phyloP scores from a whole-genome alignment of 2,888 invertebrate genomes.

The Andrena trimmerana region DNA sequence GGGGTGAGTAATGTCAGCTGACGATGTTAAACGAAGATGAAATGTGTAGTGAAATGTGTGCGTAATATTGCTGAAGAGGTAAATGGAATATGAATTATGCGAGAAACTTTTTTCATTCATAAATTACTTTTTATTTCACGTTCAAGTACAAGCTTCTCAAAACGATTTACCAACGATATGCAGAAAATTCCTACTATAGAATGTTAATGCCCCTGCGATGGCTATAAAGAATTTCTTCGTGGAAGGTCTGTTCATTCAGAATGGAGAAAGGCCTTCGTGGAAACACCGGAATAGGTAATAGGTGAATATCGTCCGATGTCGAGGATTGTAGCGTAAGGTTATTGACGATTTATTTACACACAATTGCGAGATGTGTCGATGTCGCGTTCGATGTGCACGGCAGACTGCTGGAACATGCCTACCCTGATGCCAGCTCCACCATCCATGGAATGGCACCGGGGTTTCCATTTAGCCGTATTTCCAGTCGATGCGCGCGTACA shows the following conservation, averaged over 20 bases:
- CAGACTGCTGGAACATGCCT: conserved; percentile 4
- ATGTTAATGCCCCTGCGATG: background rate
- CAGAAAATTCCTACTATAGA: too few relatives aligned
- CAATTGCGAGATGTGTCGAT: conserved; percentile 32
- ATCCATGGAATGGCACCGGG: conserved; percentile 42
- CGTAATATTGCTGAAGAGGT: too few relatives aligned
- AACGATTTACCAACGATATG: background rate
- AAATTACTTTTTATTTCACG: too few relatives aligned
- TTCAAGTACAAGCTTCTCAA: background rate
- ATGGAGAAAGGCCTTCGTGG: background rate
- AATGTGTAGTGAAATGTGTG: too few relatives aligned
- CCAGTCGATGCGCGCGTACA: conserved; percentile 41
- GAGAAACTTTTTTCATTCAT: too few relatives aligned
- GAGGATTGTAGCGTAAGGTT: conserved; percentile 1
- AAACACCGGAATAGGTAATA: conserved; percentile 40
- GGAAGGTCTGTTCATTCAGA: background rate
- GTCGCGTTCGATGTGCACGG: conserved; percentile 12
- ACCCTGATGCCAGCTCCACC: conserved; percentile 39
- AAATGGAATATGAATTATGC: too few relatives aligned
- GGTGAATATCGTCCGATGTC: conserved; percentile 29
- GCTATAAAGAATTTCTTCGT: background rate
- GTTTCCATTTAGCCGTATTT: conserved; percentile 61
- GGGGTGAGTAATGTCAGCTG: too few relatives aligned
- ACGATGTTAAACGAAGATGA: too few relatives aligned
- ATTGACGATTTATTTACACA: conserved; percentile 43